Conservation (phyloP, 1,140 invertebrate genomes). For the Acyrthosiphon pisum region DNA sequence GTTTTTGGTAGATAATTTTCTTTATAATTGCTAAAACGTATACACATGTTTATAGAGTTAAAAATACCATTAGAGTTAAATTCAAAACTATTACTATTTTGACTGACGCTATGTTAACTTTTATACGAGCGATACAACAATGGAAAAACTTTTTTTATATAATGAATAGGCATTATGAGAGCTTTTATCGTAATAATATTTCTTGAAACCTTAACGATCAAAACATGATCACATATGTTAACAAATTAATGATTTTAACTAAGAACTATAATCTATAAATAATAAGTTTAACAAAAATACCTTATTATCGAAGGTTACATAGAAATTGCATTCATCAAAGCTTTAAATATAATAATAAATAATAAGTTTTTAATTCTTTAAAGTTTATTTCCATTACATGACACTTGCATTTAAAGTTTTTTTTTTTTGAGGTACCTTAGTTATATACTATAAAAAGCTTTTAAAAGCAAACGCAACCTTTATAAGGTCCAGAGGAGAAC, state of each 20-base stretch:
- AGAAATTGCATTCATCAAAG: neutral
- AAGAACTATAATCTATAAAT: too few relatives aligned
- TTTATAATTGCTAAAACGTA: too few relatives aligned
- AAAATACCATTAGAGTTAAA: too few relatives aligned
- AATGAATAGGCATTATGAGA: neutral
- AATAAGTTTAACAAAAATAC: neutral
- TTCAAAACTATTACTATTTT: neutral
- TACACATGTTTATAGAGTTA: too few relatives aligned
- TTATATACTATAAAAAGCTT: neutral
- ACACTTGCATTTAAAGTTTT: constrained; percentile 22
- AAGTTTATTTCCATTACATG: neutral
- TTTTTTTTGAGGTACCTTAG: neutral
- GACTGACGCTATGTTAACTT: neutral
- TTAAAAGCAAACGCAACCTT: neutral
- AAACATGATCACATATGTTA: neutral
- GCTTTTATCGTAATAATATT: neutral
- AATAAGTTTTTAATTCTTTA: neutral
- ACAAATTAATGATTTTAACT: neutral
- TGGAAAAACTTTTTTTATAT: neutral
- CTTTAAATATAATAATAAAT: neutral
- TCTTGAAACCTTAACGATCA: neutral
- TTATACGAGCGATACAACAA: neutral
- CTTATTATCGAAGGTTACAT: neutral
- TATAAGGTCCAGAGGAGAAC: neutral
- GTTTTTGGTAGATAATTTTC: neutral